Evolutionary conservation across 2,888 invertebrate species (phyloP), one percentile per base, ranked within the genome.

Genomic region (Tenthredo scrophulariae): DNA sequence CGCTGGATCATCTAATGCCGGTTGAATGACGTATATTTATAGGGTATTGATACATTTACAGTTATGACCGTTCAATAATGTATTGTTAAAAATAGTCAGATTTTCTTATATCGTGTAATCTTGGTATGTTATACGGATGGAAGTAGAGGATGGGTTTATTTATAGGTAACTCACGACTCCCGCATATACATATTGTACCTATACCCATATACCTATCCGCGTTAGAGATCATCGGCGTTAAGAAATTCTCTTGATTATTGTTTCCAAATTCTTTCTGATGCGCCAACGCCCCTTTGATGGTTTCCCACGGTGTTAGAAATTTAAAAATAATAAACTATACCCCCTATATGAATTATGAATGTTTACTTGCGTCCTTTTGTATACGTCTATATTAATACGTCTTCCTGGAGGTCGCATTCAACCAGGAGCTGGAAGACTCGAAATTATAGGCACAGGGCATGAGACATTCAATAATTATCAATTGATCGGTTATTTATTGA

Each of bases 11-110:
- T 62, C 80, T 37, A 40, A 80, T 58, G 10, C 26, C 37, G 43
- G 1, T 62, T 37, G 26, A 80, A 77, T 54, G 77, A 54, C 77
- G 50, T 77, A 15, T 74, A 74, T 26, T 43, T 22, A 22, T 74
- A 6, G 43, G 15, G 9, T 29, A 50, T 80, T 43, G 80, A 62
- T 62, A 80, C 58, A 29, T 62, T 58, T n/a, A 80, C 50, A 40
- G n/a, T 62, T 58, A 40, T 62, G 79, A 22, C 40, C 62, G 79
- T 62, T 80, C 79, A 29, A 80, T 80, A 80, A 80, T 80, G 58
- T 62, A 40, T 80, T 22, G 33, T 26, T 58, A 80, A 40, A 50
- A 80, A 80, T 80, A 80, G 80, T 62, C 37, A 15, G 13, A 62
- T 10, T 80, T 62, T 62, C 62, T 62, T 10, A 22, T 43, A 72